Base-by-base conservation (phyloP, 2,113 vertebrate genomes). In the Zosterops hypoxanthus region DNA sequence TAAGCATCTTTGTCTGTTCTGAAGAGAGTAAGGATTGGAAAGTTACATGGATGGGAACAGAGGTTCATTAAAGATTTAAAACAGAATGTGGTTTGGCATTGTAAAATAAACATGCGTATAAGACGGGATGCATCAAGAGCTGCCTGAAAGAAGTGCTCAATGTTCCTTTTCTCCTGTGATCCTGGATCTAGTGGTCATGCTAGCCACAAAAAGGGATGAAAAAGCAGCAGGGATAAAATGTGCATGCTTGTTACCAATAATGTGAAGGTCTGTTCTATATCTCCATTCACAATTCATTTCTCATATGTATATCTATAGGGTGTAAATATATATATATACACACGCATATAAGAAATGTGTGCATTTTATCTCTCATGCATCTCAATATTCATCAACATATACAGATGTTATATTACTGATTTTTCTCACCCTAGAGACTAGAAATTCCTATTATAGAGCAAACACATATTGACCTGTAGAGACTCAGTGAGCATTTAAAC, bases 11-110 rank as follows among this genome's bases (percentile, higher is more conserved):
- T 89, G 72, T 92, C 93, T 96, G 49, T 79, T 94, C 94, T 95
- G 95, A 95, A 95, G 61, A 92, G 69, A 92, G 65, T 55, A 95
- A 71, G 76, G 86, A 92, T 42, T 95, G 95, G 88, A 95, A 94
- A 86, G 93, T 94, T 92, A 92, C 88, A 79, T 61, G 91, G 94
- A 93, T 92, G 86, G 61, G 95, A 97, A 96, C 65, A 93, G 92
- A 97, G 92, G 76, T 94, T 94, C 90, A 91, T 96, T 95, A 96
- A 92, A 94, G 92, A 94, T 96, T 96, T 94, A 97, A 96, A 97
- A 96, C 94, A 96, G 96, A 94, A 86, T 91, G 95, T 72, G 94
- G 95, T 91, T 95, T 96, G 94, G 95, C 93, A 95, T 4, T 92
- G 90, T 94, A 92, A 96, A 97, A 93, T 82, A 95, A 96, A 92